Base-by-base conservation (phyloP, 2,113 vertebrate species). In the Uria lomvia region DNA sequence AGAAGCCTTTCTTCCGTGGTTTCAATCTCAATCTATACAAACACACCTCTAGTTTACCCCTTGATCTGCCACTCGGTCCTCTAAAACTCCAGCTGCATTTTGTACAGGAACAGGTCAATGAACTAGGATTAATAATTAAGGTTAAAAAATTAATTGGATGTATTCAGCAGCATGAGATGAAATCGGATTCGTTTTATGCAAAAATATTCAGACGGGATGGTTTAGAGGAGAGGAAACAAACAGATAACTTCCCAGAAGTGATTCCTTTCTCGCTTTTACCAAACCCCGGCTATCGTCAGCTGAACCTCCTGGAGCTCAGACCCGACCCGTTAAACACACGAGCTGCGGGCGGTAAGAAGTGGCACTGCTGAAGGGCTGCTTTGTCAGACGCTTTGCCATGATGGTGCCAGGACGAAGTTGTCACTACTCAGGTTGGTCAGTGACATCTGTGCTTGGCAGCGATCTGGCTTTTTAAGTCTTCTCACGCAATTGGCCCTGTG, bases 121-220 rank as follows among this genome's bases (percentile, higher is more conserved):
- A 86, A 58, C 43, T 77, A 73, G 79, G 56, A 58, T 60, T 85
- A 90, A 92, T 91, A 59, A 76, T 90, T 76, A 76, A 86, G 88
- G 49, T 76, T 34, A 59, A 94, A 96, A 91, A 97, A 96, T 86
- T 92, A 86, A 90, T 95, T 60, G 16, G 38, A 66, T 58, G 86
- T 93, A 93, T 94, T 93, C 93, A 96, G 91, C 74, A 91, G 90
- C 74, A 72, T 77, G 53, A 91, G 94, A 97, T 93, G 82, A 96
- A 97, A 96, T 72, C 68, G 60, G 82, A 72, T 92, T 90, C 22
- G 88, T 97, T 97, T 85, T 62, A 93, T 95, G 91, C 93, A 92
- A 76, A 82, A 86, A 53, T 91, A 79, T 65, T 70, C 84, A 67
- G 56, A 66, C 78, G 82, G 71, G 77, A 67, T 90, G 50, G 80